Evolutionary conservation across 2,888 invertebrate species (phyloP).

Genomic region (Caenorhabditis parvicauda): DNA sequence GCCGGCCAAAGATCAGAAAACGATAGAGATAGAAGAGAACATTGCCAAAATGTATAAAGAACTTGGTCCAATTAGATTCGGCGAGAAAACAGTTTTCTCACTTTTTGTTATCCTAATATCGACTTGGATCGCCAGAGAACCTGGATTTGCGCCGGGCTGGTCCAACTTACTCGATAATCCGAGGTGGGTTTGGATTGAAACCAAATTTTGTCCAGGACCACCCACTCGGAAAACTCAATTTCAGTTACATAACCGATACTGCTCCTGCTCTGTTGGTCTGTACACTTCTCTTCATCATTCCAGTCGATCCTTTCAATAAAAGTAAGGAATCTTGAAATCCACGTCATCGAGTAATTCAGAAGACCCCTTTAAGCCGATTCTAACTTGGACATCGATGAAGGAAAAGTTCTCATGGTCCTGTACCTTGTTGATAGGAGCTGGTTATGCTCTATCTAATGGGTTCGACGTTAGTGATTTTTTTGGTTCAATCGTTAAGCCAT

Average conservation of each 20-base stretch:
- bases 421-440: slow-evolving; percentile 36
- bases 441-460: slow-evolving; percentile 38
- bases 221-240: background rate
- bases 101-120: slow-evolving; percentile 22
- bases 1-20: slow-evolving; percentile 4
- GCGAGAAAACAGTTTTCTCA: slow-evolving; percentile 24
- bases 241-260: slow-evolving; percentile 24
- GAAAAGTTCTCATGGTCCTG: slow-evolving; percentile 36
- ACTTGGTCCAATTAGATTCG: slow-evolving; percentile 26
- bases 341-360: background rate
- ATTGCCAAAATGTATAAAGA: slow-evolving; percentile 22
- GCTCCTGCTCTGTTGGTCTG: slow-evolving; percentile 25
- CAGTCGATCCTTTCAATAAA: slow-evolving; percentile 17
- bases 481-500: background rate
- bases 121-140: slow-evolving; percentile 31
- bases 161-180: slow-evolving; percentile 12
- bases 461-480: slow-evolving; percentile 18
- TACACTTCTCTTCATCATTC: slow-evolving; percentile 33
- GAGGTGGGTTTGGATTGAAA: background rate
- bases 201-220: background rate
- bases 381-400: slow-evolving; percentile 39
- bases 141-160: slow-evolving; percentile 32
- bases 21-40: slow-evolving; percentile 18
- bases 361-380: slow-evolving; percentile 23
- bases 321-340: too few species aligned